phyloP scores from a whole-genome alignment of 2,888 invertebrate species.

The Phania funesta region DNA sequence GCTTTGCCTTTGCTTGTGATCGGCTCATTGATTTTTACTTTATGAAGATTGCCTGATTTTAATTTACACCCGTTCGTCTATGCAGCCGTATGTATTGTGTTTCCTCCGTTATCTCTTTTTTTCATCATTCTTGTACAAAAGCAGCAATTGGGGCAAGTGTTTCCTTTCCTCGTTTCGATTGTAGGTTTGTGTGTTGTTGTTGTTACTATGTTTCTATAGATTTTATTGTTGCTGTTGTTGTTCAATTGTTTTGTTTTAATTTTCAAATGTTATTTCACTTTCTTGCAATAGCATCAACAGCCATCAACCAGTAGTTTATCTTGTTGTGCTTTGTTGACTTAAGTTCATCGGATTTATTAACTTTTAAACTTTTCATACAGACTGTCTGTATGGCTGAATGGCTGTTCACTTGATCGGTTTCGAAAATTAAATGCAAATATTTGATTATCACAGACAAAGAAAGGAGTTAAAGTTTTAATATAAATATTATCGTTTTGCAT shows the following conservation, averaged over 20 bases:
- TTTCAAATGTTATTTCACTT: slow-evolving; percentile 60
- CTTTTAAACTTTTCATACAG: slow-evolving; percentile 59
- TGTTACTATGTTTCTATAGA: not conserved
- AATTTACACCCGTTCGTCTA: not conserved
- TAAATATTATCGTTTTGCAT: slow-evolving; percentile 17
- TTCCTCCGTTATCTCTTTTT: not conserved
- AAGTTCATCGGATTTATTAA: slow-evolving; percentile 64
- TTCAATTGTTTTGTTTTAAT: slow-evolving; percentile 66
- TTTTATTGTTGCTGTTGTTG: slow-evolving; percentile 18
- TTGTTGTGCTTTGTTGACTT: slow-evolving; percentile 57
- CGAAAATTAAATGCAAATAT: slow-evolving; percentile 65
- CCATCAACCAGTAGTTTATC: slow-evolving; percentile 19
- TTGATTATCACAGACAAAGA: slow-evolving; percentile 48
- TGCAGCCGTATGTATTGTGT: slow-evolving; percentile 10
- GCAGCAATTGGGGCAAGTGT: slow-evolving; percentile 24
- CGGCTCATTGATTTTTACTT: slow-evolving; percentile 1
- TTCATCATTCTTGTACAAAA: not conserved
- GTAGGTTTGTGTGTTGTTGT: slow-evolving; percentile 1
- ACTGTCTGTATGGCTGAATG: not conserved
- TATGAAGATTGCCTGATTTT: slow-evolving; percentile 21
- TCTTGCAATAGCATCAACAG: slow-evolving; percentile 20
- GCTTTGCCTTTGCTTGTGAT: not conserved
- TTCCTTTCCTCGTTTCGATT: slow-evolving; percentile 7
- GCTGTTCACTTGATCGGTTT: slow-evolving; percentile 52
- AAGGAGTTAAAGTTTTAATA: not conserved